Percentiles rank a stretch among this genome's conserved stretches.
These are phyloP conservation scores for Aspidapion aeneum DNA, from an alignment of 2,888 invertebrate genomes.

Conservation along the genomic window DNA sequence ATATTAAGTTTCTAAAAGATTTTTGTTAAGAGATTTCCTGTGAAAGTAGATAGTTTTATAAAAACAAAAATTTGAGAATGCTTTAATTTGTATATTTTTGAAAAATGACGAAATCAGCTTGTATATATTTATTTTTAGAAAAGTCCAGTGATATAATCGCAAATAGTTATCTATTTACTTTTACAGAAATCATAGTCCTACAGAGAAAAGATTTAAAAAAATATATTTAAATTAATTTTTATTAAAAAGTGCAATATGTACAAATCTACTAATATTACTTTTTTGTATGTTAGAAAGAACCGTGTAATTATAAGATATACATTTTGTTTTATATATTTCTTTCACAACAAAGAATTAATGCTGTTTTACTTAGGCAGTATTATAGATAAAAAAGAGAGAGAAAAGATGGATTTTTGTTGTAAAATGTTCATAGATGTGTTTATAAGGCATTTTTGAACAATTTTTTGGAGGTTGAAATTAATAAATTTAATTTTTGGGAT, in stretches of 20 bases:
- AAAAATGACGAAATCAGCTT: neutral
- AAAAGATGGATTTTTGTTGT: constrained; percentile 16
- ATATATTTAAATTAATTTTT: constrained; percentile 42
- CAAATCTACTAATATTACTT: constrained; percentile 59
- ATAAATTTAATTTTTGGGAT: too few species aligned
- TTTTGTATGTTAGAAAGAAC: constrained; percentile 46
- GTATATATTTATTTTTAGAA: neutral
- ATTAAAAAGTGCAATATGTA: constrained; percentile 66
- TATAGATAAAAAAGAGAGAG: constrained; percentile 31
- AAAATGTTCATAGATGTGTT: constrained; percentile 25
- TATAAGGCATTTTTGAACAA: too few species aligned
- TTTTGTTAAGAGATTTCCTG: constrained; percentile 34
- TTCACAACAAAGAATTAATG: constrained; percentile 48
- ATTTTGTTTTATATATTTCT: constrained; percentile 44
- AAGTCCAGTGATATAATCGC: neutral
- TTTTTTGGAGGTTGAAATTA: too few species aligned
- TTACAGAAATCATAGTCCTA: constrained; percentile 31
- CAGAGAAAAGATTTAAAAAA: constrained; percentile 39
- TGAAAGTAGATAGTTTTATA: constrained; percentile 24
- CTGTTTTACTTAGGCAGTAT: constrained; percentile 50
- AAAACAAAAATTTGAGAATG: neutral
- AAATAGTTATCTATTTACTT: neutral
- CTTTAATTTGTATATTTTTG: constrained; percentile 1
- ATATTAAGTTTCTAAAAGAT: constrained; percentile 27
- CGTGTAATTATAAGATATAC: constrained; percentile 46